Base-by-base conservation (phyloP, 2,113 vertebrate species). In the Zosterops japonicus region DNA sequence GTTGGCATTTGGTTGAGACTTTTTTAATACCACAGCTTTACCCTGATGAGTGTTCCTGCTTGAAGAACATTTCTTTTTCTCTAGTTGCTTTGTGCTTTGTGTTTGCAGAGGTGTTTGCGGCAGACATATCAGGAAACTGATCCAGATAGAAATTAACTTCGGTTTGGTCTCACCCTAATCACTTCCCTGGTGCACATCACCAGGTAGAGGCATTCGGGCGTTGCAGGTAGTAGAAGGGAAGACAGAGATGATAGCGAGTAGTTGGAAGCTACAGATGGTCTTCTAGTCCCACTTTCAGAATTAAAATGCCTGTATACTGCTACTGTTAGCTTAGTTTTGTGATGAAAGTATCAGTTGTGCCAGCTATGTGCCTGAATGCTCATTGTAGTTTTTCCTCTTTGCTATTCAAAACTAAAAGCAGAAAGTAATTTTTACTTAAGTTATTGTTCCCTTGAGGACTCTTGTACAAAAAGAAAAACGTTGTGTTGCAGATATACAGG, bases 321-420 rank as follows among this genome's bases (percentile, higher is more conserved):
- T 53, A 23, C n/a, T 3, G 65, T 64, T 65, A 85, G 27, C 24
- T 83, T 88, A 60, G 39, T 24, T 86, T 64, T 79, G 42, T 63
- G 28, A 42, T 44, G 31, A 56, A 70, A 41, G 2, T 41, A 84
- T 6, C 24, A 12, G 0, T 36, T 0, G 0, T 78, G 33, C 60
- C n/a, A 42, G 64, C 25, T 83, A 2, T 25, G 25, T 65, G 41
- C 44, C 50, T 57, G 29, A 20, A 6, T 93, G 55, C 41, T 53
- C 3, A 17, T 39, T 60, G 70, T 72, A 60, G 25, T 35, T 56
- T 78, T 68, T 67, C 21, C 15, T 68, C 39, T 71, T 87, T 79
- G 25, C 18, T 67, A 6, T 74, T 61, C 18, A 69, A 28, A 68
- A 85, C 59, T 70, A 36, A 31, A 83, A 68, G 4, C 8, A 60